Evolutionary conservation across 2,888 invertebrate species (phyloP), one percentile per base, ranked within the genome.

Genomic region (Orchestes rusci): DNA sequence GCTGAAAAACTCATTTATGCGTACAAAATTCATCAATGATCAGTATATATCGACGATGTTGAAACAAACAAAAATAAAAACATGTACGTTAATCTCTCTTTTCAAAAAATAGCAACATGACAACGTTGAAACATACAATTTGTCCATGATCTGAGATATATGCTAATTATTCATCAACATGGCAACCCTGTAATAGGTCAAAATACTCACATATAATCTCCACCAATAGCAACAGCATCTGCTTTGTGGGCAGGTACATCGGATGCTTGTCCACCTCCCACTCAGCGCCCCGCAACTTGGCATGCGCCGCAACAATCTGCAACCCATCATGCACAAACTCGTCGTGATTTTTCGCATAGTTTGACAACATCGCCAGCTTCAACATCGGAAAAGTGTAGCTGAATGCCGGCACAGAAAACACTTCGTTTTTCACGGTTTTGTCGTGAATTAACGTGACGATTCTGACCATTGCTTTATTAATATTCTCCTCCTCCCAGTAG

Each of bases 371-470:
- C 53, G 81, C 78, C 41, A 75, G 71, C 57, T 79, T 80, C 3
- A 94, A 66, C 56, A 93, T 74, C 10, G 86, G 84, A 66, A 91
- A 93, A 8, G 79, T 73, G 61, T 86, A 94, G 57, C 84, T 83
- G 70, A 92, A 90, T 1, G 84, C 82, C 2, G 90, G 82, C 1
- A 84, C 82, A 1, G 76, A 74, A 55, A 84, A 74, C 19, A 67
- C 47, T 15, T 59, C 60, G 47, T 62, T 64, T 32, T 55, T 59
- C 10, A 72, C 71, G 0, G 78, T 79, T 45, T 64, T 68, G 18
- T 66, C 67, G 66, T 77, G 75, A 39, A 82, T 66, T 50, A 72
- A 66, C 54, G 68, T 69, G 29, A 92, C 71, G 15, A 81, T 76
- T 50, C 85, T 76, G 3, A 57, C 58, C 2, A 83, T 76, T 0